Conservation (phyloP, 2,797 vertebrate genomes). For the Pogoniulus pusillus region DNA sequence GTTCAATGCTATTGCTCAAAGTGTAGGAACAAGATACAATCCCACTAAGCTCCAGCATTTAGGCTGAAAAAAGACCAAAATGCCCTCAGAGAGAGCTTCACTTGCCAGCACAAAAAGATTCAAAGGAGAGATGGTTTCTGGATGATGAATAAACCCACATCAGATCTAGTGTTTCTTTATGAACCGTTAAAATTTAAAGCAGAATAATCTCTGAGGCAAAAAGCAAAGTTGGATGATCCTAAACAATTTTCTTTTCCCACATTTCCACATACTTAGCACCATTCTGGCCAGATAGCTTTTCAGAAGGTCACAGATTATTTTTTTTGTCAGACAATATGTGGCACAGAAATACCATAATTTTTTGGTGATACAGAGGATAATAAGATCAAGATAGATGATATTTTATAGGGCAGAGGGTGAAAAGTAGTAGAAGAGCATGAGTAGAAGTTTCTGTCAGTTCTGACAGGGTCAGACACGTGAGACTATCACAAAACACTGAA, state of each 20-base stretch:
- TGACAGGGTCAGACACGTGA: conserved; percentile 19
- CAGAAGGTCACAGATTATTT: background rate
- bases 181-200: background rate
- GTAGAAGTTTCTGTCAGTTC: background rate
- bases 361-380: conserved; percentile 24
- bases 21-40: background rate
- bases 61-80: background rate
- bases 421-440: background rate
- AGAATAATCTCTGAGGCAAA: background rate
- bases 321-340: background rate
- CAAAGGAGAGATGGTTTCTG: background rate
- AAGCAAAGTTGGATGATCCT: background rate
- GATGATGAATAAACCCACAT: background rate
- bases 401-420: background rate
- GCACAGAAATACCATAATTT: conserved; percentile 7
- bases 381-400: conserved; percentile 9
- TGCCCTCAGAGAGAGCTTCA: background rate
- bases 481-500: background rate
- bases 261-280: background rate
- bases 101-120: background rate
- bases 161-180: background rate
- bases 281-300: background rate
- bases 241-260: background rate
- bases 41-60: background rate
- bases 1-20: background rate